These are phyloP conservation scores for Atherinomorus stipes DNA, from an alignment of 2,113 vertebrate species.

Conservation along the genomic window DNA sequence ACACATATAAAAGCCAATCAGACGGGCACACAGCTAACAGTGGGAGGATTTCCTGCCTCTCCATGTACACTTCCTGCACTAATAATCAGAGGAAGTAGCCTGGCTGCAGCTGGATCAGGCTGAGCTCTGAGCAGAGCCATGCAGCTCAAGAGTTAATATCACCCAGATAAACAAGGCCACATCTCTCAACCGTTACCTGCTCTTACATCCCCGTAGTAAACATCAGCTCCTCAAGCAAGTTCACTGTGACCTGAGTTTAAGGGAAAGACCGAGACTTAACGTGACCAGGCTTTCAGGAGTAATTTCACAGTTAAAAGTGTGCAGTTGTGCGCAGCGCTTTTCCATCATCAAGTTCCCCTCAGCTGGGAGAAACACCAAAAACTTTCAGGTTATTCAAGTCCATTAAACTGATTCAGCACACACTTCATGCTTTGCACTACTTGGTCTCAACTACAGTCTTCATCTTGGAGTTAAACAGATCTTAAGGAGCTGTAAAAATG, in stretches of 20 bases:
- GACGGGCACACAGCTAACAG: slow-evolving; percentile 71
- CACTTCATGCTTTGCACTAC: too few species aligned
- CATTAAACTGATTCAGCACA: too few species aligned
- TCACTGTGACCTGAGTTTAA: background rate
- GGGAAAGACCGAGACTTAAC: slow-evolving; percentile 12
- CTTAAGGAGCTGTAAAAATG: background rate
- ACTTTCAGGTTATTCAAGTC: too few species aligned
- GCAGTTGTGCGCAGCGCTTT: too few species aligned
- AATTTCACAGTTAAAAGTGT: too few species aligned
- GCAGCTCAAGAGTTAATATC: slow-evolving; percentile 18
- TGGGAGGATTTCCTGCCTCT: slow-evolving; percentile 89
- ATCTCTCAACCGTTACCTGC: slow-evolving; percentile 4
- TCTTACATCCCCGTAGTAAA: slow-evolving; percentile 1
- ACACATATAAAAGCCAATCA: slow-evolving; percentile 39
- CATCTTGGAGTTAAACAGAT: too few species aligned
- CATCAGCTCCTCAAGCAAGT: slow-evolving; percentile 15
- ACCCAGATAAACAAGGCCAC: background rate
- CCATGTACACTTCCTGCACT: slow-evolving; percentile 85
- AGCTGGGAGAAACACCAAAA: too few species aligned
- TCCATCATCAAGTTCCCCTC: too few species aligned
- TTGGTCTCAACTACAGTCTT: too few species aligned
- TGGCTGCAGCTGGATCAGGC: slow-evolving; percentile 67
- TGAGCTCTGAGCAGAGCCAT: slow-evolving; percentile 2
- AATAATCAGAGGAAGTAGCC: slow-evolving; percentile 92
- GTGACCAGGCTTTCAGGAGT: background rate